Conservation (phyloP, 2,113 vertebrate genomes). For the Amazona guildingii region DNA sequence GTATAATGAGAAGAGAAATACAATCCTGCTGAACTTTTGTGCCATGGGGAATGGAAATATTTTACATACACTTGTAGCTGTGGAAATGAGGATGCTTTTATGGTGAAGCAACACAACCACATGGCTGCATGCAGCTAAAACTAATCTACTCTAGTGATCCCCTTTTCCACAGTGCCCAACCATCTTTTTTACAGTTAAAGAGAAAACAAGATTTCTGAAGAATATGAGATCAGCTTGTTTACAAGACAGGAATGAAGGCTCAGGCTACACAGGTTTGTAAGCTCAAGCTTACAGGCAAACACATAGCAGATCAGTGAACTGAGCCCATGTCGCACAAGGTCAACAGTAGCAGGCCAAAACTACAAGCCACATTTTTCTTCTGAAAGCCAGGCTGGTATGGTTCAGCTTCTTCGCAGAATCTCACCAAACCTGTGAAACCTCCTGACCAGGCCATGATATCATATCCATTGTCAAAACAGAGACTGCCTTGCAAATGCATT, state of each 20-base stretch:
- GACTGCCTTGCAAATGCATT: background rate
- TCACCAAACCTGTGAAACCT: background rate
- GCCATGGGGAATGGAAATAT: background rate
- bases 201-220: background rate
- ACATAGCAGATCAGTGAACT: background rate
- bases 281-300: background rate
- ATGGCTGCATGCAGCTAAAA: background rate
- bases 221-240: background rate
- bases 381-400: background rate
- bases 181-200: background rate
- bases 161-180: background rate
- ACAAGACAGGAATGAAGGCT: background rate
- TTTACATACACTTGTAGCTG: background rate
- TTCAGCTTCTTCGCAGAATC: background rate
- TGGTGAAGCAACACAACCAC: background rate
- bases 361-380: background rate
- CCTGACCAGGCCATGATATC: background rate
- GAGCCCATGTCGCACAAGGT: accelerated
- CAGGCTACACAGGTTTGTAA: background rate
- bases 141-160: background rate
- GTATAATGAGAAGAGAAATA: background rate
- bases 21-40: background rate
- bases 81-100: background rate
- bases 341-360: background rate
- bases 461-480: background rate